Base-by-base conservation (phyloP, 1,140 invertebrate genomes). In the Conus ventricosus region DNA sequence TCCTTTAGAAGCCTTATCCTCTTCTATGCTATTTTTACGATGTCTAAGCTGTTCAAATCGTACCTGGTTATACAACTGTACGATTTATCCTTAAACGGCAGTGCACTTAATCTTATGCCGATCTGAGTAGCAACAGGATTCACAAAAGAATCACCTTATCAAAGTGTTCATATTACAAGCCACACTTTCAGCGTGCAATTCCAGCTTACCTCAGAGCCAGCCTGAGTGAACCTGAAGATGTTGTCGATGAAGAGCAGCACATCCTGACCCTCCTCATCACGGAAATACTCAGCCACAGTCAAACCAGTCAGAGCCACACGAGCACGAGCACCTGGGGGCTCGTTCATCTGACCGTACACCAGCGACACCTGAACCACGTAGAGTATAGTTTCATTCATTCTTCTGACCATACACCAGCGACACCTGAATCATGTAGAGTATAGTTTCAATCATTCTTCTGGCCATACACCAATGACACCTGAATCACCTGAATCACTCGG, bases 321-420 rank as follows among this genome's bases (percentile, higher is more conserved):
- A 91, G 99, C 99, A 96, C 99, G 97, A 88, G 99, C 99, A 91
- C 99, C 99, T 94, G 99, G 99, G 67, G 99, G 99, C 96, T 99
- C 99, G 94, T 99, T 99, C 99, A 99, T 99, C 96, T 99, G 99
- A 92, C 99, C 99, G 94, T 99, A 99, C 71, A 99, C 99, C 87
- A 99, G 97, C 1, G 99, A 98, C 95, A 99, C 97, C 96, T 96
- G 90, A 5, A 81, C 0, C 8, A 60, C 57, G 15, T 4, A 60
- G 15, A 60, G 39, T 39, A 39, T 39, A 39, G 39, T 39, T 39
- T 39, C 39, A 39, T 1, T 99, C 99, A 94, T 99, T 99, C 99
- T 99, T 99, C 96, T 99, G 99, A 92, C 99, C 99, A 93, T 99
- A 99, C 71, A 99, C 99, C 87, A 99, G 97, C 1, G 99, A 98